These are phyloP conservation scores for honey bee (Apis mellifera) DNA, from an alignment of 1,140 invertebrate genomes.

Conservation along the genomic window DNA sequence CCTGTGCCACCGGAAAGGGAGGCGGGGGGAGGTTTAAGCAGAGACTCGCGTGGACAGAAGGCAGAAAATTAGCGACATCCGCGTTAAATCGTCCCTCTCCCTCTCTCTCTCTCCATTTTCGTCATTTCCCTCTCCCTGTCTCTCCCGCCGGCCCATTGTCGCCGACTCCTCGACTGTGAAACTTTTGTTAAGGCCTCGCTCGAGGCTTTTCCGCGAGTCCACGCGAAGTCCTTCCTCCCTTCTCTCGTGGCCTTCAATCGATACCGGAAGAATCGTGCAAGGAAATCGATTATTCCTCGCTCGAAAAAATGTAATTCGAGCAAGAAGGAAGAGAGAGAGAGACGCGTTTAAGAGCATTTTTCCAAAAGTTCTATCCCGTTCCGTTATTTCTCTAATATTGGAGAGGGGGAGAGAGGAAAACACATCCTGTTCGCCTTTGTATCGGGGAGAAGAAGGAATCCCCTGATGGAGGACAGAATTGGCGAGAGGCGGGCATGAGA, in stretches of 20 bases:
- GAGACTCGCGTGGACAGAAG: constrained; percentile 72
- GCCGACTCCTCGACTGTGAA: constrained; percentile 75
- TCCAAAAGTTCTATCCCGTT: too few relatives aligned
- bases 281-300: background rate
- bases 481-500: constrained; percentile 71
- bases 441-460: constrained; percentile 53
- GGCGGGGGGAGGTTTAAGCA: constrained; percentile 69
- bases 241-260: background rate
- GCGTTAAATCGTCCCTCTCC: constrained; percentile 73
- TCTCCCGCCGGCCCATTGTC: constrained; percentile 60
- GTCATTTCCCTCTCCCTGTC: constrained; percentile 51
- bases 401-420: too few relatives aligned
- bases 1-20: constrained; percentile 26
- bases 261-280: background rate
- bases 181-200: constrained; percentile 73
- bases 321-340: too few relatives aligned
- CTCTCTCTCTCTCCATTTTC: constrained; percentile 4
- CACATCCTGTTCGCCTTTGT: too few relatives aligned
- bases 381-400: too few relatives aligned
- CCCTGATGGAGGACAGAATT: constrained; percentile 61
- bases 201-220: constrained; percentile 69
- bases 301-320: too few relatives aligned
- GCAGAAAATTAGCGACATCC: constrained; percentile 79
- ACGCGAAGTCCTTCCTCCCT: background rate
- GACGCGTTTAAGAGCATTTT: too few relatives aligned